These are phyloP conservation scores for Passer montanus DNA, from an alignment of 2,113 vertebrate species.

Conservation along the genomic window DNA sequence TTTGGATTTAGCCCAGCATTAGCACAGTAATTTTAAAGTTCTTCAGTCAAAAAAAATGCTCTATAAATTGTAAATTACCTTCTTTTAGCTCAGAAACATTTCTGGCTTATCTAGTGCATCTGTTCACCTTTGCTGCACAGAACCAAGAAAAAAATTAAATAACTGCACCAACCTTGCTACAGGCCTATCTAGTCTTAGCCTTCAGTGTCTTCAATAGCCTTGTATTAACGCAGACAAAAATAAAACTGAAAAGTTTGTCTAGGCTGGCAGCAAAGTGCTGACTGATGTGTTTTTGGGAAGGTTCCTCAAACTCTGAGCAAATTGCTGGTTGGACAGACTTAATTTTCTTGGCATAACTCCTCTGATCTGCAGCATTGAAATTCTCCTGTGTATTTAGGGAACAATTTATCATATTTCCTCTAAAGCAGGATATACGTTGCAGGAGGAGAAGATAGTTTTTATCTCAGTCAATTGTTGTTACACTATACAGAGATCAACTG, in stretches of 20 bases:
- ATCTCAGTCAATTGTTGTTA: neutral
- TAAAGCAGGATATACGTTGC: neutral
- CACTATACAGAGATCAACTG: neutral
- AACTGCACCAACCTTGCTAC: neutral
- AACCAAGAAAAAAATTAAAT: neutral
- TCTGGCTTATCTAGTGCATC: neutral
- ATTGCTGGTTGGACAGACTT: slow-evolving; percentile 32
- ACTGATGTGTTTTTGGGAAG: neutral
- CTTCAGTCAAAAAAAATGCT: neutral
- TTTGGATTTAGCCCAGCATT: neutral
- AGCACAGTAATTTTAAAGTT: neutral
- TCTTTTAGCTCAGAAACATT: neutral
- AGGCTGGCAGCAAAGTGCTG: slow-evolving; percentile 1
- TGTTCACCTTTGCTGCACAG: neutral
- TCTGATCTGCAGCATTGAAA: slow-evolving; percentile 37
- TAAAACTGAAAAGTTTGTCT: neutral
- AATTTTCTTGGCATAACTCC: slow-evolving; percentile 42
- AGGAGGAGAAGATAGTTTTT: neutral
- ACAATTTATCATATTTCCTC: neutral
- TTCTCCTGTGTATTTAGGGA: slow-evolving; percentile 13
- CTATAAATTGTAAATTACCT: neutral
- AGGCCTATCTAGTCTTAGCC: neutral
- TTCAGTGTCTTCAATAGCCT: neutral
- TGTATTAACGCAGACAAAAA: neutral
- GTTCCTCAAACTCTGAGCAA: slow-evolving; percentile 29